These are phyloP conservation scores for Scomber scombrus DNA, from an alignment of 2,113 vertebrate species.

Conservation along the genomic window DNA sequence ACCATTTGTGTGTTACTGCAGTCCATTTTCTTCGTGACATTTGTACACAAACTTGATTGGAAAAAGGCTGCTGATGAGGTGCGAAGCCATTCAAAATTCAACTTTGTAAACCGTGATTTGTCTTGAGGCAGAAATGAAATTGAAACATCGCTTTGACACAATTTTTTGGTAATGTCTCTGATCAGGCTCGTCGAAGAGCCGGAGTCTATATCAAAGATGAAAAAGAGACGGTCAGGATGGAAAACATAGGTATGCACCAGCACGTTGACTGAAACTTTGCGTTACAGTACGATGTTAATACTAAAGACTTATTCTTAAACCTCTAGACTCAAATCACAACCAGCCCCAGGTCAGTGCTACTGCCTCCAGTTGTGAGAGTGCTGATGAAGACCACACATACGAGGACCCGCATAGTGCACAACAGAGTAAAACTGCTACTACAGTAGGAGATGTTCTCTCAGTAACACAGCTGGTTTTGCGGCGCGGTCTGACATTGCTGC, in stretches of 20 bases:
- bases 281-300: not conserved
- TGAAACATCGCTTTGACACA: not conserved
- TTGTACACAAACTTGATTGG: constrained; percentile 88
- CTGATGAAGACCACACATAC: constrained; percentile 18
- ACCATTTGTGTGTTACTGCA: constrained; percentile 85
- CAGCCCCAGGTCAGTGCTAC: not conserved
- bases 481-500: constrained; percentile 70
- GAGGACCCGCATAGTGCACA: constrained; percentile 31
- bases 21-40: constrained; percentile 82
- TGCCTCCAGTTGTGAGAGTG: not conserved
- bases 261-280: not conserved
- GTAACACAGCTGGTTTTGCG: constrained; percentile 78
- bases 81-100: not conserved
- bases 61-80: constrained; percentile 89
- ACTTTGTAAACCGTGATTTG: not conserved
- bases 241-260: constrained; percentile 35
- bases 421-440: constrained; percentile 23
- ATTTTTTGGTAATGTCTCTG: not conserved
- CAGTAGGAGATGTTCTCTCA: constrained; percentile 72
- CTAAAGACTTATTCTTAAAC: constrained; percentile 19
- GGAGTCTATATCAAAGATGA: constrained; percentile 64
- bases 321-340: constrained; percentile 31
- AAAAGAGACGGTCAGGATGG: constrained; percentile 21
- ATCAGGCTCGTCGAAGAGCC: constrained; percentile 72
- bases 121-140: accelerated